A percentile compares a stretch with the other conserved stretches of the same genome.
Conservation (phyloP, 1,140 invertebrate genomes). For the Trichomalopsis sarcophagae region DNA sequence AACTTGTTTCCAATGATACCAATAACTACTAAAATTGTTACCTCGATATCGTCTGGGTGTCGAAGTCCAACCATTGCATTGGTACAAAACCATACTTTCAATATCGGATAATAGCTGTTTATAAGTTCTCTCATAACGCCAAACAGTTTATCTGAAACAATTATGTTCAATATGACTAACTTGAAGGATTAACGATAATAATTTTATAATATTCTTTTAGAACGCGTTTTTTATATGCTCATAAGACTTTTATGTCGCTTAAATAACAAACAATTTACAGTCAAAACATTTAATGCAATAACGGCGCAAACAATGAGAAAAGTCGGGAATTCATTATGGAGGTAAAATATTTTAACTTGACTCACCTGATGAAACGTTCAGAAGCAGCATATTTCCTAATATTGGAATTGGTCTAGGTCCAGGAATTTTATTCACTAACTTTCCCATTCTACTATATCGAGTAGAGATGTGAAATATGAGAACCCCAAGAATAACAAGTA, state of each 20-base stretch:
- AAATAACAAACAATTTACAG: too few relatives aligned
- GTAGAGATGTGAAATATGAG: neutral
- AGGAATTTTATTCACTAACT: neutral
- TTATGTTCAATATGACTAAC: too few relatives aligned
- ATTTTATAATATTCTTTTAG: too few relatives aligned
- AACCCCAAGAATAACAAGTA: neutral
- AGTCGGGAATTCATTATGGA: too few relatives aligned
- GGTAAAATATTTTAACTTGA: neutral
- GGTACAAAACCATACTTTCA: constrained; percentile 42
- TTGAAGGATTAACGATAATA: too few relatives aligned
- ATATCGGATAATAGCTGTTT: constrained; percentile 50
- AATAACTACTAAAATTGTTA: constrained; percentile 39
- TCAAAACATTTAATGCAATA: too few relatives aligned
- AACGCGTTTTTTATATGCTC: too few relatives aligned
- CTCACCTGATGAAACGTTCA: neutral
- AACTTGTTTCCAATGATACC: neutral
- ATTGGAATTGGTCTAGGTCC: neutral
- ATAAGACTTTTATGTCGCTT: too few relatives aligned
- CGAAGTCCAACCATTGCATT: constrained; percentile 33
- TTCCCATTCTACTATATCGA: neutral
- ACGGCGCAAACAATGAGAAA: too few relatives aligned
- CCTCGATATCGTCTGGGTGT: constrained; percentile 61
- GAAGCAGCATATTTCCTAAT: neutral
- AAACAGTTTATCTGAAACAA: too few relatives aligned
- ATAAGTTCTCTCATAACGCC: neutral